Base-by-base conservation (phyloP, 1,140 invertebrate genomes). In the Drosophila virilis region DNA sequence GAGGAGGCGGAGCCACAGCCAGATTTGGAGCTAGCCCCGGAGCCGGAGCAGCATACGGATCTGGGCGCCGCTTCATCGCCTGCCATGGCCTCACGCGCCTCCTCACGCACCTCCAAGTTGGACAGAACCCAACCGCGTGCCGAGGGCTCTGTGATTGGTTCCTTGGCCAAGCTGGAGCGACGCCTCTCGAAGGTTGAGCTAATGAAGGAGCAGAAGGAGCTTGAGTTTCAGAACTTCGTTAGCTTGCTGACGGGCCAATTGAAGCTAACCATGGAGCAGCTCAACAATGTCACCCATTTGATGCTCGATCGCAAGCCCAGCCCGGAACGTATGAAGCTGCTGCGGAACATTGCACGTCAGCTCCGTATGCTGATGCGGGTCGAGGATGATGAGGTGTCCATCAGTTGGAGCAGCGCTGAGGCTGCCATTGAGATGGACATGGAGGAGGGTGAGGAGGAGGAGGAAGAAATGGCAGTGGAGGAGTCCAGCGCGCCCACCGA, bases 231-330 rank as follows among this genome's bases (percentile, higher is more conserved):
- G 17, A 15, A 45, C 0, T 74, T 77, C 13, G 15, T 66, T 0
- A n/a, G 12, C 5, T 37, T 6, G 2, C n/a, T 91, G 6, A 71
- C 72, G n/a, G 69, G 77, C 0, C 90, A 91, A 32, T 8, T 91
- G 9, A 77, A 75, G 55, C 58, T 91, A 7, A 77, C 80, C 12
- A 91, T 91, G 71, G 80, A 91, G 45, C 82, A 90, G 57, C 46
- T 91, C 35, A 84, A 88, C 15, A 81, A 88, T 61, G 48, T 91
- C 0, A 91, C 86, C 15, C 75, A 81, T 8, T 4, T 90, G 45
- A 37, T 90, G 35, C 51, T 91, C n/a, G 80, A 90, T 17, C 77
- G 73, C 9, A 82, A 88, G 6, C 75, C 83, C 0, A 77, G 80
- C 66, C 54, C 73, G 6, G 28, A 76, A 0, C 62, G 83, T 28